Percentiles rank a stretch among this genome's conserved stretches.
Evolutionary conservation across 1,140 invertebrate species (phyloP).

Genomic region (Nasonia giraulti): DNA sequence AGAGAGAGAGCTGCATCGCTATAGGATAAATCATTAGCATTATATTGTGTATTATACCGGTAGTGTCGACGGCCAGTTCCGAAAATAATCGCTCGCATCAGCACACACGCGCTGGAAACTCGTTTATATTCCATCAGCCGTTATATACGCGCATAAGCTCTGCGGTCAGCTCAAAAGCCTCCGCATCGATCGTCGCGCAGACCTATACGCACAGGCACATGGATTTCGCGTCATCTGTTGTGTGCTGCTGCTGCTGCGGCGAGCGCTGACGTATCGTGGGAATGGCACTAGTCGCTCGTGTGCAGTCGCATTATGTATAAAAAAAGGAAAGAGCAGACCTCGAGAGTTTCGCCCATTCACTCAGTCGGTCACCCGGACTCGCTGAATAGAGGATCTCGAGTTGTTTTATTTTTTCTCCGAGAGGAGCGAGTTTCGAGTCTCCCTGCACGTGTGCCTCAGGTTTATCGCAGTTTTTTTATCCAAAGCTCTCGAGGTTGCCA

Average conservation of each 20-base stretch:
- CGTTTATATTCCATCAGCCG: conserved; percentile 10
- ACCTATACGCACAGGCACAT: background rate
- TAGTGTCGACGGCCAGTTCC: background rate
- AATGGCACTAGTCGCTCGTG: conserved; percentile 55
- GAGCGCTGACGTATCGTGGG: conserved; percentile 65
- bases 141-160: background rate
- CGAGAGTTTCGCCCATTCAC: conserved; percentile 10
- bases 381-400: conserved; percentile 16
- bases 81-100: background rate
- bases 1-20: too few species aligned
- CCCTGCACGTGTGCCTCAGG: background rate
- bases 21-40: too few species aligned
- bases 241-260: conserved; percentile 52
- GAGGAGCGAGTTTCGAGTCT: conserved; percentile 5
- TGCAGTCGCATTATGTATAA: conserved; percentile 11
- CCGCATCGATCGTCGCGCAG: background rate
- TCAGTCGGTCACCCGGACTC: conserved; percentile 3
- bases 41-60: background rate
- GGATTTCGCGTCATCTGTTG: conserved; percentile 44
- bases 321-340: conserved; percentile 24
- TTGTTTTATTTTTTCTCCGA: background rate
- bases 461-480: background rate
- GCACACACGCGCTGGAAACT: background rate
- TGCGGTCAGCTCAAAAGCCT: conserved; percentile 8
- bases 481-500: background rate